Percentiles rank a stretch among this genome's conserved stretches.
Evolutionary conservation across 2,113 vertebrate species (phyloP).

Genomic region (Lagopus leucura): DNA sequence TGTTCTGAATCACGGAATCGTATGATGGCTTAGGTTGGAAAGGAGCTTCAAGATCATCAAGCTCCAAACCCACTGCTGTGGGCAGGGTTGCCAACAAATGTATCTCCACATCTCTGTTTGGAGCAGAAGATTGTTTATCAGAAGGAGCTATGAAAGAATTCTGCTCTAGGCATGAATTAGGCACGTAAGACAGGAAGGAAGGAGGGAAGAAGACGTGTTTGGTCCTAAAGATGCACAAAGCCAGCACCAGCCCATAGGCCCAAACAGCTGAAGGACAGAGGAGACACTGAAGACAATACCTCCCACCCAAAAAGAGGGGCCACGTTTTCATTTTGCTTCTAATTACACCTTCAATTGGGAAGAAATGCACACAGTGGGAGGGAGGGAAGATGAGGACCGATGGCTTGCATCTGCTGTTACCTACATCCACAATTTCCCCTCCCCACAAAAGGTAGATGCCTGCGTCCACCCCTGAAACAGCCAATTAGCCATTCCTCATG

Average conservation of each 20-base stretch:
- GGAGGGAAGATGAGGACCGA: neutral
- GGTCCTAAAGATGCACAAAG: neutral
- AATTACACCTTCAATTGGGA: neutral
- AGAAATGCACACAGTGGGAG: neutral
- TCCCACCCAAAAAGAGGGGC: neutral
- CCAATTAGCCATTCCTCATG: neutral
- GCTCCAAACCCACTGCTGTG: no score
- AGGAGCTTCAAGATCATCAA: no score
- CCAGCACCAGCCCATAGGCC: fast-evolving
- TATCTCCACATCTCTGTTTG: no score
- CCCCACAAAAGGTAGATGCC: neutral
- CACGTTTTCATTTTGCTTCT: neutral
- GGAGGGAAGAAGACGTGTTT: neutral
- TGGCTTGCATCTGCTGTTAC: neutral
- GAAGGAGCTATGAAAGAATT: neutral
- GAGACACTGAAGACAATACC: neutral
- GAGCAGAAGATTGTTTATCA: neutral
- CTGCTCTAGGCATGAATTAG: neutral
- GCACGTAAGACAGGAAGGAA: neutral
- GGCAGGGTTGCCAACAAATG: no score
- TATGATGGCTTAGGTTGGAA: no score
- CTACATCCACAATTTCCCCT: neutral
- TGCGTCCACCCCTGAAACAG: neutral
- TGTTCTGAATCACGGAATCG: neutral
- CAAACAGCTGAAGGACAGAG: neutral